These are phyloP conservation scores for Eilema griseolum DNA, from an alignment of 2,888 invertebrate species.

Conservation along the genomic window DNA sequence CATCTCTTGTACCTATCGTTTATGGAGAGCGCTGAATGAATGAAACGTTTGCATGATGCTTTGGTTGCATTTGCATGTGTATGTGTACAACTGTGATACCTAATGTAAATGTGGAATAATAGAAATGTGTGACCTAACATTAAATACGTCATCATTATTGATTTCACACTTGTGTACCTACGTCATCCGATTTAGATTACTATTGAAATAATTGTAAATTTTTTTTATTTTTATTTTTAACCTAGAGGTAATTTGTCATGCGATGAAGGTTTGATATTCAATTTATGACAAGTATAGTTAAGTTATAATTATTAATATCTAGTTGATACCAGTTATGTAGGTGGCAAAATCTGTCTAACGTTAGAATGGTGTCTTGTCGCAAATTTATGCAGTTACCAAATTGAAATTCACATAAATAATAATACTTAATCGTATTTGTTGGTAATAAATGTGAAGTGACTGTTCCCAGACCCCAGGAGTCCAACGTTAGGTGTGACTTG, in stretches of 20 bases:
- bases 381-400: conserved; percentile 15
- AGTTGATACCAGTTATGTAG: conserved; percentile 15
- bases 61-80: neutral
- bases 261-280: conserved; percentile 9
- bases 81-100: neutral
- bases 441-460: neutral
- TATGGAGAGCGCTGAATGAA: conserved; percentile 15
- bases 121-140: neutral
- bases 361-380: conserved; percentile 12
- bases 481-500: too few relatives aligned
- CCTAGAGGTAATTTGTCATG: conserved; percentile 13
- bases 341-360: conserved; percentile 21
- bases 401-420: conserved; percentile 10
- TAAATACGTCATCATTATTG: neutral
- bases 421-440: neutral
- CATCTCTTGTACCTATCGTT: conserved; percentile 30
- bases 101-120: neutral
- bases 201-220: neutral
- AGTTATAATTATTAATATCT: neutral
- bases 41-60: conserved; percentile 12
- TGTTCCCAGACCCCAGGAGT: neutral
- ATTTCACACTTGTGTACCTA: too few relatives aligned
- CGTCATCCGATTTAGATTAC: neutral
- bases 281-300: conserved; percentile 17
- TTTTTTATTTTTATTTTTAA: too few relatives aligned